A percentile compares a stretch with the other conserved stretches of the same genome.
Conservation (phyloP, 30 jellyfish, hydroid and myxozoan species). For the Cassiopea xamachana region DNA sequence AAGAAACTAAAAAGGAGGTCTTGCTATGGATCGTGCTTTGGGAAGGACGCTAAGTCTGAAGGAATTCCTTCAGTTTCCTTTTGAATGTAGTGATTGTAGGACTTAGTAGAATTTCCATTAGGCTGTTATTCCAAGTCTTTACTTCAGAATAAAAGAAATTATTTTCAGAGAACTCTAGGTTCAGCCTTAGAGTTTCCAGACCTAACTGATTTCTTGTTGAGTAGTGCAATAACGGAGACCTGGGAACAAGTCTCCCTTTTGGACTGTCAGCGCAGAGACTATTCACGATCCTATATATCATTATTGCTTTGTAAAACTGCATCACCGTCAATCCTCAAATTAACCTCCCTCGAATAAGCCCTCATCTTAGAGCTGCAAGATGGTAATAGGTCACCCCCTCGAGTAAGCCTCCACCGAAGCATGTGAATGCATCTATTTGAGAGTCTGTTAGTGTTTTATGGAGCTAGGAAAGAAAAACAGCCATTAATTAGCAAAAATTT, state of each 20-base stretch:
- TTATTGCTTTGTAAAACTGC: neutral
- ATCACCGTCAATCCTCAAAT: too few species aligned
- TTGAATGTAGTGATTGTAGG: neutral
- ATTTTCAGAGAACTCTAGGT: neutral
- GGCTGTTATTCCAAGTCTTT: neutral
- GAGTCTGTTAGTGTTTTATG: too few species aligned
- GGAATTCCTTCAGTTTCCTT: neutral
- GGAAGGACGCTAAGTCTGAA: neutral
- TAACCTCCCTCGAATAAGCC: too few species aligned
- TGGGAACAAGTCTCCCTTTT: neutral
- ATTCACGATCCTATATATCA: neutral
- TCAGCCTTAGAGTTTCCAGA: neutral
- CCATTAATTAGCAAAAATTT: too few species aligned
- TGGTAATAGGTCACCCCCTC: too few species aligned
- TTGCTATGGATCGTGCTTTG: neutral
- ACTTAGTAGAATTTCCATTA: neutral
- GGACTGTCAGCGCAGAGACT: neutral
- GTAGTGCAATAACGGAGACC: neutral
- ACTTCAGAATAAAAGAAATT: neutral
- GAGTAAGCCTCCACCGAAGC: too few species aligned
- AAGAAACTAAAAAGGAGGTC: neutral
- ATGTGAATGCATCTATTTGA: too few species aligned
- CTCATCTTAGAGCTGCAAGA: too few species aligned
- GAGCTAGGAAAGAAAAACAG: too few species aligned
- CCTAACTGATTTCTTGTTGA: neutral